phyloP scores from a whole-genome alignment of 2,888 invertebrate species.

The Caenorhabditis imperialis region DNA sequence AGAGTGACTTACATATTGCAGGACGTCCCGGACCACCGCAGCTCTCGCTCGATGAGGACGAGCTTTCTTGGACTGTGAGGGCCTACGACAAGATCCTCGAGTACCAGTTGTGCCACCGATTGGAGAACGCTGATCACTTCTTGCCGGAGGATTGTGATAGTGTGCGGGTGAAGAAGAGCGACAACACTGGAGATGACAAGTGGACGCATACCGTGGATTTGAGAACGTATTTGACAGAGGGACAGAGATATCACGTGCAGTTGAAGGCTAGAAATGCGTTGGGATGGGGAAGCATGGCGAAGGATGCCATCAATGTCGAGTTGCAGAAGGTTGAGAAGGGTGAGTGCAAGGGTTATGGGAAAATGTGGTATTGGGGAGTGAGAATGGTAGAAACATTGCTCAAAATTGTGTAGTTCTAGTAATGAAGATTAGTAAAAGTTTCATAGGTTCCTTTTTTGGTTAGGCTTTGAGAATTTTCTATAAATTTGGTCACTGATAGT shows the following conservation, averaged over 20 bases:
- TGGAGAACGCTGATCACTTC: slow-evolving; percentile 36
- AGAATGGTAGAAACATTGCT: no score
- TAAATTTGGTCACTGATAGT: no score
- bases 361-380: no score
- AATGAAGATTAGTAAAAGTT: no score
- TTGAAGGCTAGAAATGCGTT: slow-evolving; percentile 61
- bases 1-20: slow-evolving; percentile 14
- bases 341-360: no score
- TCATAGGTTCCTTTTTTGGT: no score
- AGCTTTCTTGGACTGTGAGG: slow-evolving; percentile 58
- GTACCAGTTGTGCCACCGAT: slow-evolving; percentile 45
- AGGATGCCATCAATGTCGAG: slow-evolving; percentile 42
- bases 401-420: no score
- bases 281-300: slow-evolving; percentile 65
- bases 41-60: slow-evolving; percentile 46
- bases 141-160: slow-evolving; percentile 46
- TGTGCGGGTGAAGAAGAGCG: slow-evolving; percentile 49
- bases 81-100: slow-evolving; percentile 44
- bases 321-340: slow-evolving; percentile 28
- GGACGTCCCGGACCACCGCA: slow-evolving; percentile 64
- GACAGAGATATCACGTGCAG: slow-evolving; percentile 61
- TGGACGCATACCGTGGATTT: slow-evolving; percentile 58
- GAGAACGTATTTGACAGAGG: slow-evolving; percentile 41
- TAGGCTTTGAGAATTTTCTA: no score
- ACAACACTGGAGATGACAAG: slow-evolving; percentile 57